Evolutionary conservation across 2,888 invertebrate species (phyloP), one percentile per base, ranked within the genome.

Genomic region (Venusia cambrica): DNA sequence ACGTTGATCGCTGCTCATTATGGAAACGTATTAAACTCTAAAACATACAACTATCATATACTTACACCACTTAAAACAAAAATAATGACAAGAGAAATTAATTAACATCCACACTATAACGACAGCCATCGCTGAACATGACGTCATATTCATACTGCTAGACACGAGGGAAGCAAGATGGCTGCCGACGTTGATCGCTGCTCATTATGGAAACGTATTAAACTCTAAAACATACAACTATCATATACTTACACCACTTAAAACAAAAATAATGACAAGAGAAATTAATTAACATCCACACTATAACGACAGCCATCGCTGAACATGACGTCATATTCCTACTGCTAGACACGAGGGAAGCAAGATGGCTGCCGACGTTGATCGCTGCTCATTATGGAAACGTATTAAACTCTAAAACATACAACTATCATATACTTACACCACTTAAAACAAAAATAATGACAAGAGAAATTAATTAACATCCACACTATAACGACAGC

Each of bases 101-200:
- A 67, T 88, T 16, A 91, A 91, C 57, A 89, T 96, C 2, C 66
- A 88, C 11, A 73, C 71, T 16, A 81, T 99, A 3, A 92, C 92
- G 19, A 74, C 91, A 14, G 88, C 97, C 1, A 91, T 99, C 5
- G 66, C 87, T 1, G 78, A 88, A 0, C 94, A 97, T 74, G 99
- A 99, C 80, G 94, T 94, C 1, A 81, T 99, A 36, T 99, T 99
- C 73, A 84, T 99, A 4, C 77, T 99, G 3, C 91, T 97, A 61
- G 99, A 99, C 75, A 97, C 98, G 0, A 90, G 99, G 22, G 99
- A 99, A 75, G 97, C 98, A 45, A 91, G 99, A 32, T 99, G 99
- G 99, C 77, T 99, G 47, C 99, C 99, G 0, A 97, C 99, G 0
- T 69, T 99, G 5, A 68, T 99, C 22, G 95, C 94, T 1, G 91